Conservation (phyloP, 53 echinoderm and acorn worm genomes). For the Mesocentrotus franciscanus region DNA sequence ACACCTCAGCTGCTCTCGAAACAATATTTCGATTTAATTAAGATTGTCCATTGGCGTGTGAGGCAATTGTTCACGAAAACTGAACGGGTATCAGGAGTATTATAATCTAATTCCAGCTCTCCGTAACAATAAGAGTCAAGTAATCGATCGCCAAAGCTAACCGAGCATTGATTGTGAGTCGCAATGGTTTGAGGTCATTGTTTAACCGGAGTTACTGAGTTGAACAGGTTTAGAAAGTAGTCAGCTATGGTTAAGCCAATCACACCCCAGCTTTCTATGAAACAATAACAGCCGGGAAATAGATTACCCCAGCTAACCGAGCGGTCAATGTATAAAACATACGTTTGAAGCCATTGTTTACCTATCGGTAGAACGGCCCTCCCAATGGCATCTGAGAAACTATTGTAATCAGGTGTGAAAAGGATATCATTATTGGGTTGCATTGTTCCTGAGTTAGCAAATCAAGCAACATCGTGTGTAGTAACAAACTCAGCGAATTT, state of each 20-base stretch:
- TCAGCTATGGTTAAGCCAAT: neutral
- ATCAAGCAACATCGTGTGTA: too few relatives aligned
- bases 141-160: too few relatives aligned
- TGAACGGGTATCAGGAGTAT: neutral
- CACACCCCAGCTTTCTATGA: neutral
- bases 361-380: neutral
- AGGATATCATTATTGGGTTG: neutral
- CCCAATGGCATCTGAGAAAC: neutral
- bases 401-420: neutral
- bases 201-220: too few relatives aligned
- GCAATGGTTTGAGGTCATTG: too few relatives aligned
- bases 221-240: too few relatives aligned
- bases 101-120: neutral
- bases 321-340: neutral
- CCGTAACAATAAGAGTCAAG: too few relatives aligned
- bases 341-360: constrained; percentile 1
- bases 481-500: too few relatives aligned
- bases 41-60: neutral
- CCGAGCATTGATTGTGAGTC: too few relatives aligned
- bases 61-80: neutral
- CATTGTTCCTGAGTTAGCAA: neutral
- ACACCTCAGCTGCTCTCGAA: neutral
- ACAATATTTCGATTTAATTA: neutral
- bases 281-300: neutral
- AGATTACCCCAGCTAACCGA: neutral